phyloP scores from a whole-genome alignment of 2,797 vertebrate species.

The Macrochelys suwanniensis region DNA sequence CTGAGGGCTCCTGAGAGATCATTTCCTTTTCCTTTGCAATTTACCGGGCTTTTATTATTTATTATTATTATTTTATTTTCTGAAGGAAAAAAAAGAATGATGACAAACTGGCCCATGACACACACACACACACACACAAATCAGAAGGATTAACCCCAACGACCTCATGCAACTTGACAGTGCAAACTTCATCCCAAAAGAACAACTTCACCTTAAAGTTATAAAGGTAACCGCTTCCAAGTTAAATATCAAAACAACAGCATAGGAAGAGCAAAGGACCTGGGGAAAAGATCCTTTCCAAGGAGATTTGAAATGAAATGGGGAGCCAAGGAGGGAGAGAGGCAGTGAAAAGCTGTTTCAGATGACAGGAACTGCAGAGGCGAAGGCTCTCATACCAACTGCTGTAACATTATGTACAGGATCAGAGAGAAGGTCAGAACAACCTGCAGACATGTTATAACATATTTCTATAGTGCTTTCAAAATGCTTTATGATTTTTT shows the following conservation, averaged over 20 bases:
- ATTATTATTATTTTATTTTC: background rate
- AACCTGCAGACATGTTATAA: background rate
- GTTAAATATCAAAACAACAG: background rate
- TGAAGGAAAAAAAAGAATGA: accelerated
- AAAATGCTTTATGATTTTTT: background rate
- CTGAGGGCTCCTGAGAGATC: accelerated
- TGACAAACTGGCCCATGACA: background rate
- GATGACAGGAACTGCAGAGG: accelerated
- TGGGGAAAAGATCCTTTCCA: background rate
- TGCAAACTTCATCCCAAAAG: background rate
- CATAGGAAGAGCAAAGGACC: background rate
- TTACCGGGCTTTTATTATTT: background rate
- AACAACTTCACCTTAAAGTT: background rate
- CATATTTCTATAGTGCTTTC: accelerated
- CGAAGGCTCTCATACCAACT: accelerated
- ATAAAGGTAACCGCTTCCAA: background rate
- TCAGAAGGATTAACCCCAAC: background rate
- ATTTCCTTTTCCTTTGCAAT: background rate
- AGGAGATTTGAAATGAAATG: background rate
- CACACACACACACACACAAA: background rate
- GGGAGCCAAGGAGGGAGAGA: background rate
- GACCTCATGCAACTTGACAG: background rate
- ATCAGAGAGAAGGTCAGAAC: background rate
- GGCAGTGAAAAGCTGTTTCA: accelerated
- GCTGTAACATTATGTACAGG: accelerated